phyloP scores from a whole-genome alignment of 2,888 invertebrate genomes.

The Exephanes ischioxanthus region DNA sequence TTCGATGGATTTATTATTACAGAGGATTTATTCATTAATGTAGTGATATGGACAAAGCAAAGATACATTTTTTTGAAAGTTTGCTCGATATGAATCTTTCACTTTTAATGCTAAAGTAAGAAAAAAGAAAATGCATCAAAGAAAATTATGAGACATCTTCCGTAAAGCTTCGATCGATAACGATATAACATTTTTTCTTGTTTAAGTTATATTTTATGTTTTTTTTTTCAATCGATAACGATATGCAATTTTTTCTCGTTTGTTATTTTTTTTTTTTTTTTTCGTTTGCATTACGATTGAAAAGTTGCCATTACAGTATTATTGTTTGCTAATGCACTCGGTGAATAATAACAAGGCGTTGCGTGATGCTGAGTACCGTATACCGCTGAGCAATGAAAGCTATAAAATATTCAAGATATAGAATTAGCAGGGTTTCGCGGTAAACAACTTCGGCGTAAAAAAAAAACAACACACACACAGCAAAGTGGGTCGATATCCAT shows the following conservation, averaged over 20 bases:
- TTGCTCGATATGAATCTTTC: background rate
- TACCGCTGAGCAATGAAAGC: background rate
- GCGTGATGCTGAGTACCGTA: slow-evolving; percentile 52
- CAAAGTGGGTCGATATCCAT: slow-evolving; percentile 33
- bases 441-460: slow-evolving; percentile 45
- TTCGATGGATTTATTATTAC: slow-evolving; percentile 3
- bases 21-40: background rate
- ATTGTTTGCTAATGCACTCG: slow-evolving; percentile 24
- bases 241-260: background rate
- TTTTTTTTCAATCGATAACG: background rate
- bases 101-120: background rate
- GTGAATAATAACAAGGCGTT: slow-evolving; percentile 43
- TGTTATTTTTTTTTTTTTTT: background rate
- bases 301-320: slow-evolving; percentile 11
- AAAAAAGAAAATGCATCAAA: too few relatives aligned
- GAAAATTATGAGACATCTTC: background rate
- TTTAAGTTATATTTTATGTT: background rate
- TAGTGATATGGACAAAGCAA: background rate
- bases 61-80: background rate
- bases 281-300: background rate
- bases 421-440: slow-evolving; percentile 30
- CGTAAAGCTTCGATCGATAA: background rate
- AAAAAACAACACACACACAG: slow-evolving; percentile 7
- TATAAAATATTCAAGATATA: slow-evolving; percentile 59
- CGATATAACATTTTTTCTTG: background rate